phyloP scores from a whole-genome alignment of 2,888 invertebrate genomes.

The Melanotus villosus region DNA sequence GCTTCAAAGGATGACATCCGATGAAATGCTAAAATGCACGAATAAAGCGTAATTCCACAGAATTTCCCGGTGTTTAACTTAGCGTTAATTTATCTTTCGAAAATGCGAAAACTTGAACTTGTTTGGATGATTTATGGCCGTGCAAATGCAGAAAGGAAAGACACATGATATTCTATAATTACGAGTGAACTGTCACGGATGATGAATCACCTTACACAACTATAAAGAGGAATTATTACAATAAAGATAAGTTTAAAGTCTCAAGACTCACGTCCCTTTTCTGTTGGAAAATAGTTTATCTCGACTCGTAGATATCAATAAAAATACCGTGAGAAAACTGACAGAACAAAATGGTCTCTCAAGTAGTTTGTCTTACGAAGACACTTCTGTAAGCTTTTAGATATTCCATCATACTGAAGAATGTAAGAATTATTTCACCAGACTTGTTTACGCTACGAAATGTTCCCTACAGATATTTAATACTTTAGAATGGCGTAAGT shows the following conservation, averaged over 20 bases:
- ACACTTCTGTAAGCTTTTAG: too few species aligned
- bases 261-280: not conserved
- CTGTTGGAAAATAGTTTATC: not conserved
- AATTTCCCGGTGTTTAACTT: constrained; percentile 24
- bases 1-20: not conserved
- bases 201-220: constrained; percentile 21
- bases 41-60: constrained; percentile 20
- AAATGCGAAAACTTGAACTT: constrained; percentile 24
- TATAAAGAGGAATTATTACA: constrained; percentile 20
- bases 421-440: too few species aligned
- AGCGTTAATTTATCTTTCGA: constrained; percentile 21
- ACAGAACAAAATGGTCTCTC: not conserved
- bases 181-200: constrained; percentile 18
- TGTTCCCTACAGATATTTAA: too few species aligned
- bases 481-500: too few species aligned
- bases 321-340: not conserved
- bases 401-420: too few species aligned
- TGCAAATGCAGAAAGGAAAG: constrained; percentile 28
- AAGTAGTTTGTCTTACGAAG: too few species aligned
- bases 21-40: not conserved
- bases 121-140: constrained; percentile 26
- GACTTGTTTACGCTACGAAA: too few species aligned
- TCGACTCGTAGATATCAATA: not conserved
- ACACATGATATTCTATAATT: constrained; percentile 29
- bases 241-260: constrained; percentile 14